Evolutionary conservation across 2,888 invertebrate genomes (phyloP).

Genomic region (Cotesia congregata): DNA sequence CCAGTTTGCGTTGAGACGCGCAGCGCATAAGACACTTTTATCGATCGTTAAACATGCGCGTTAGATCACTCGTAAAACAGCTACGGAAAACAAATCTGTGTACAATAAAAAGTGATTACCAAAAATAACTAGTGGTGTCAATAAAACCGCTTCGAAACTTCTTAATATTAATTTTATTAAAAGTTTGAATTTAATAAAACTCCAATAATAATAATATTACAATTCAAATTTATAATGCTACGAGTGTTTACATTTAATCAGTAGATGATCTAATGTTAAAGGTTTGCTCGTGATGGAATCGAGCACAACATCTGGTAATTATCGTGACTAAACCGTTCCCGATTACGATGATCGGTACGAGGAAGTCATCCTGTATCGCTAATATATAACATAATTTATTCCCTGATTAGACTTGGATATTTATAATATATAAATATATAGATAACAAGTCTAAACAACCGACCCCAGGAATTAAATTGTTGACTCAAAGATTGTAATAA

Average conservation of each 20-base stretch:
- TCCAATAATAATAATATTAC: neutral
- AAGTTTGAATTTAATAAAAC: neutral
- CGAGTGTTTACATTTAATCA: constrained; percentile 26
- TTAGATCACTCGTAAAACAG: constrained; percentile 24
- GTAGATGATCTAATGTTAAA: constrained; percentile 19
- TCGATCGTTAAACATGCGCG: constrained; percentile 21
- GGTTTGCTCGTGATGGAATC: constrained; percentile 24
- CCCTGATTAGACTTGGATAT: neutral
- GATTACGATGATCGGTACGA: constrained; percentile 32
- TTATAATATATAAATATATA: constrained; percentile 4
- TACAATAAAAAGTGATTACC: constrained; percentile 17
- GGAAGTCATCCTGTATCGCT: constrained; percentile 28
- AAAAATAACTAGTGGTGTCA: constrained; percentile 2
- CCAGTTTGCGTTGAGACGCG: constrained; percentile 56
- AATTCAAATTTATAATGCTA: constrained; percentile 11
- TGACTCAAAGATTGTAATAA: constrained; percentile 10
- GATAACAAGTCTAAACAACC: neutral
- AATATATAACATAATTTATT: constrained; percentile 30
- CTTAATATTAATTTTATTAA: no score
- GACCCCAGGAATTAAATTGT: constrained; percentile 24
- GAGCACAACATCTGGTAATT: constrained; percentile 42
- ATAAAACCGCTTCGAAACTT: no score
- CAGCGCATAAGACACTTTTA: constrained; percentile 34
- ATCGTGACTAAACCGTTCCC: constrained; percentile 35
- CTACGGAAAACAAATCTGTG: neutral